A percentile compares a stretch with the other conserved stretches of the same genome.
Evolutionary conservation across 1,140 invertebrate species (phyloP).

Genomic region (Leptopilina boulardi): DNA sequence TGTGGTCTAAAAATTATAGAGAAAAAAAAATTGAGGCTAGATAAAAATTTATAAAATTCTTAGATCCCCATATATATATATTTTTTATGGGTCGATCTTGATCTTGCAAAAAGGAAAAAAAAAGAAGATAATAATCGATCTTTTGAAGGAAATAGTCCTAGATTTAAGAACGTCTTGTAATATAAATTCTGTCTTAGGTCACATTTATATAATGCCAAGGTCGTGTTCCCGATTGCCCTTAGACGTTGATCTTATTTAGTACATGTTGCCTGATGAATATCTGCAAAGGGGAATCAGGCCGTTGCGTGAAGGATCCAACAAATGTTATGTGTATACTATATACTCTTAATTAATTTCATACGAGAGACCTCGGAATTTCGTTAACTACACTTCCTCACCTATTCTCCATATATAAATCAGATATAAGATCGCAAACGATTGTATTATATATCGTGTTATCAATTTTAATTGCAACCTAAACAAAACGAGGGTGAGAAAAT

Average conservation of each 20-base stretch:
- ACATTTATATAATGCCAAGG: slow-evolving; percentile 59
- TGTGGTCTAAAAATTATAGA: too few relatives aligned
- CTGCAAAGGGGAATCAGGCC: slow-evolving; percentile 37
- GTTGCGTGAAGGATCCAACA: slow-evolving; percentile 36
- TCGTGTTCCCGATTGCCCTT: slow-evolving; percentile 49
- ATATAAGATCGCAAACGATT: neutral
- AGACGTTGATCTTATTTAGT: slow-evolving; percentile 26
- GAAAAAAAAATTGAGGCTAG: neutral
- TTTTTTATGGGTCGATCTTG: neutral
- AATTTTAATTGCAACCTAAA: neutral
- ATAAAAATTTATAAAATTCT: neutral
- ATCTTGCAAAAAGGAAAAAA: neutral
- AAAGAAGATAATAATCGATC: neutral
- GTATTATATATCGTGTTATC: neutral
- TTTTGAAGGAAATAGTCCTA: neutral
- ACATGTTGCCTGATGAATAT: slow-evolving; percentile 10
- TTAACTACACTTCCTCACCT: neutral
- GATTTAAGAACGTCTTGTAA: slow-evolving; percentile 45
- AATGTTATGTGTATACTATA: neutral
- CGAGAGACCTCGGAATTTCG: slow-evolving; percentile 19
- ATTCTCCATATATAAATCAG: neutral
- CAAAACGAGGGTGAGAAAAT: too few relatives aligned
- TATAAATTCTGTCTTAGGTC: slow-evolving; percentile 48
- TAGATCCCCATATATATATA: too few relatives aligned
- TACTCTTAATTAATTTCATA: slow-evolving; percentile 42